Conservation (phyloP, 2,888 invertebrate genomes). For the Biston betularia region DNA sequence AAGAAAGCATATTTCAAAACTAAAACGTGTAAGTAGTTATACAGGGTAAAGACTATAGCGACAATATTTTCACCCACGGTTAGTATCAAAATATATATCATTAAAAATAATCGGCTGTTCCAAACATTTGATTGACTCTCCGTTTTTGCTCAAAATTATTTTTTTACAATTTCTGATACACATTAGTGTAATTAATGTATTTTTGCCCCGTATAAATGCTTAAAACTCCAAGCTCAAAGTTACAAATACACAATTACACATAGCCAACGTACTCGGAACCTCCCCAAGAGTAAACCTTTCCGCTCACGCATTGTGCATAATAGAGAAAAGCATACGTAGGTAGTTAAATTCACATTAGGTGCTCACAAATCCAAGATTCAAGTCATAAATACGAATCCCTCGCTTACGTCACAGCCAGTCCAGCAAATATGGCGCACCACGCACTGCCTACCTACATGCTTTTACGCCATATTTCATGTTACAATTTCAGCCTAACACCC, state of each 20-base stretch:
- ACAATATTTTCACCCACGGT: too few species aligned
- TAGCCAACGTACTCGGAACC: not conserved
- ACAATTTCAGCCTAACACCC: constrained; percentile 36
- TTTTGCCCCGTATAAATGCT: too few species aligned
- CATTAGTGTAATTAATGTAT: too few species aligned
- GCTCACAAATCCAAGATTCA: constrained; percentile 28
- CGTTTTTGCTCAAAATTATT: too few species aligned
- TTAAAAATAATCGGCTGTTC: too few species aligned
- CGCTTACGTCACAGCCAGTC: constrained; percentile 30
- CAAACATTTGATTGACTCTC: too few species aligned
- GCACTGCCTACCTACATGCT: constrained; percentile 22
- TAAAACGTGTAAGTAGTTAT: too few species aligned
- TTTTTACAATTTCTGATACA: too few species aligned
- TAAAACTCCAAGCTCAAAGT: constrained; percentile 10
- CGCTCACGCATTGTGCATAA: constrained; percentile 32
- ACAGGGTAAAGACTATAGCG: too few species aligned
- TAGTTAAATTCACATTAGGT: constrained; percentile 45
- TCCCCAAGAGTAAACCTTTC: constrained; percentile 25
- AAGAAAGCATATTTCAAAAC: too few species aligned
- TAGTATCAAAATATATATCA: too few species aligned
- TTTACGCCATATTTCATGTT: constrained; percentile 33
- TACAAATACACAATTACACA: constrained; percentile 18
- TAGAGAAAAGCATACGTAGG: constrained; percentile 38
- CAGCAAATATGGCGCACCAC: constrained; percentile 16
- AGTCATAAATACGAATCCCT: constrained; percentile 32